Percentiles rank a stretch among this genome's conserved stretches.
phyloP scores from a whole-genome alignment of 2,888 invertebrate genomes.

The Baronia brevicornis region DNA sequence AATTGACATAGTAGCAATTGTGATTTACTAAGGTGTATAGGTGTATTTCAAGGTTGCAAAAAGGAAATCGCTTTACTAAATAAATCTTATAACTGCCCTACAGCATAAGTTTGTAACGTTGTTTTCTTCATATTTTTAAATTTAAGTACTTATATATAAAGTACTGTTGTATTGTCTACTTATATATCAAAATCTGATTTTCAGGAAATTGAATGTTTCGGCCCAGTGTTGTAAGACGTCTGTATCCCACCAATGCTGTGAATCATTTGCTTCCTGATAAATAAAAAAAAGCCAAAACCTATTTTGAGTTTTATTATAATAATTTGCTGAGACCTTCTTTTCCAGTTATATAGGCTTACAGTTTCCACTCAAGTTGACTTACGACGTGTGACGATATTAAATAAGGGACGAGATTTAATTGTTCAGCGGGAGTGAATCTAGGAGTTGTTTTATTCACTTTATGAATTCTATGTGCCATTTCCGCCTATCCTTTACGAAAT shows the following conservation, averaged over 20 bases:
- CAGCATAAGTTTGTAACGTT: constrained; percentile 49
- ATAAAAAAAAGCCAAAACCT: constrained; percentile 69
- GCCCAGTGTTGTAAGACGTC: constrained; percentile 65
- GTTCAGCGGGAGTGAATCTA: too few species aligned
- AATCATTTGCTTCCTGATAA: constrained; percentile 75
- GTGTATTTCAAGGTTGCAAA: constrained; percentile 43
- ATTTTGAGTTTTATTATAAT: constrained; percentile 35
- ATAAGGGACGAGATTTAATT: too few species aligned
- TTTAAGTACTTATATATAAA: constrained; percentile 66
- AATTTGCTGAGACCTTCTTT: too few species aligned
- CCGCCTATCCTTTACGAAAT: too few species aligned
- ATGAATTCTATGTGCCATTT: background rate
- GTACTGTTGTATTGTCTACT: constrained; percentile 61
- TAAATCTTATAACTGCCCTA: constrained; percentile 49
- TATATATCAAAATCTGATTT: constrained; percentile 40
- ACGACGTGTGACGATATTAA: background rate
- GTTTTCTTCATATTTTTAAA: constrained; percentile 67
- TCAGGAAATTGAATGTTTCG: constrained; percentile 62
- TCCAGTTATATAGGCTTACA: constrained; percentile 1
- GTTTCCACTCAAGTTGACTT: background rate
- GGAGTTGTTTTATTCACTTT: too few species aligned
- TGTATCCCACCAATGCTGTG: constrained; percentile 76
- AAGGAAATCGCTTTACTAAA: constrained; percentile 65
- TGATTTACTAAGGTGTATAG: constrained; percentile 73
- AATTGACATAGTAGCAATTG: constrained; percentile 72